Evolutionary conservation across 2,113 vertebrate species (phyloP).

Genomic region (Gnathonemus longibarbis): DNA sequence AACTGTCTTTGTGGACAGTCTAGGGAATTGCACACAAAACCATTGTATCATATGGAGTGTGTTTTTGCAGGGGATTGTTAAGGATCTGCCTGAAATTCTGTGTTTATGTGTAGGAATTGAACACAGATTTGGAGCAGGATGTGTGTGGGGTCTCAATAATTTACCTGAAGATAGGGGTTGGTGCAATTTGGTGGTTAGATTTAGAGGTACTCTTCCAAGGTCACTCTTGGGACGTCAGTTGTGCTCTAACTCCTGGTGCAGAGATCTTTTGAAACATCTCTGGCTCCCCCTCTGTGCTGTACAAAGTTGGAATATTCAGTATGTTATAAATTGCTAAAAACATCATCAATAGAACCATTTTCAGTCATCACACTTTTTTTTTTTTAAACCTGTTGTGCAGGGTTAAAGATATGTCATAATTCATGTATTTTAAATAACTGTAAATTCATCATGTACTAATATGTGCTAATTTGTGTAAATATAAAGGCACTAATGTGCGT

Average conservation of each 20-base stretch:
- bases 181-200: neutral
- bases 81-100: neutral
- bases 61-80: neutral
- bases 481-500: neutral
- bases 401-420: neutral
- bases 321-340: neutral
- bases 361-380: neutral
- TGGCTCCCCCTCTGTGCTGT: neutral
- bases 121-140: neutral
- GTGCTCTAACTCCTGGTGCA: neutral
- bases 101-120: neutral
- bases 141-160: neutral
- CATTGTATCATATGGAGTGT: neutral
- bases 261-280: neutral
- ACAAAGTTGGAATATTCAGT: neutral
- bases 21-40: neutral
- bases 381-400: neutral
- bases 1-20: neutral
- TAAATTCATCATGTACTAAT: neutral
- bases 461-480: neutral
- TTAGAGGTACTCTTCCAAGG: neutral
- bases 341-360: neutral
- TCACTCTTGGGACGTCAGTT: neutral
- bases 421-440: neutral
- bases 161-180: neutral